Conservation (phyloP, 1,140 invertebrate genomes). For the Pissodes strobi region DNA sequence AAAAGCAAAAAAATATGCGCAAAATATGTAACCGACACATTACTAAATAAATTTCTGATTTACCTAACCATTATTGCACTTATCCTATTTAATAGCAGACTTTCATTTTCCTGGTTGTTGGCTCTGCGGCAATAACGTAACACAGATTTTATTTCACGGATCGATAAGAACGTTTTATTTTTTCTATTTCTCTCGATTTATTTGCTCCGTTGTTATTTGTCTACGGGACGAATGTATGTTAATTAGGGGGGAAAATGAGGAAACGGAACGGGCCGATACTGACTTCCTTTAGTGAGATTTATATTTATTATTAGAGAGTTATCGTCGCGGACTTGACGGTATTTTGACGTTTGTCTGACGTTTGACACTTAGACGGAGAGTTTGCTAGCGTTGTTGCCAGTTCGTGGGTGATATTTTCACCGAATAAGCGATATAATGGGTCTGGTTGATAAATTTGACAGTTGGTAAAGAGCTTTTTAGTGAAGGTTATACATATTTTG, state of each 20-base stretch:
- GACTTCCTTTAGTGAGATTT: constrained; percentile 2
- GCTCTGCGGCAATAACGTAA: constrained; percentile 4
- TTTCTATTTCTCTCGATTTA: not conserved
- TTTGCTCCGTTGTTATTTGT: not conserved
- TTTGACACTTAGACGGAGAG: too few species aligned
- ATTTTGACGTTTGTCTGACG: too few species aligned
- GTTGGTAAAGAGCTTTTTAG: not conserved
- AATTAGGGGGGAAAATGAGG: constrained; percentile 8
- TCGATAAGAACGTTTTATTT: constrained; percentile 15
- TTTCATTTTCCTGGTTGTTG: constrained; percentile 30
- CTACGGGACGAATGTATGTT: not conserved
- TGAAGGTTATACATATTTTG: too few species aligned
- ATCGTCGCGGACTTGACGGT: too few species aligned
- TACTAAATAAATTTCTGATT: constrained; percentile 6
- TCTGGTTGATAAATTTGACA: not conserved
- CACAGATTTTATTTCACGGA: constrained; percentile 29
- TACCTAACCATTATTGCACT: constrained; percentile 21
- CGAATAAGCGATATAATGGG: not conserved
- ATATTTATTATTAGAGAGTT: not conserved
- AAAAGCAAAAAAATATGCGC: not conserved
- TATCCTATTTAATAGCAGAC: constrained; percentile 15
- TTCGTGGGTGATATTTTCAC: too few species aligned
- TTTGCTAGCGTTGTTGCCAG: too few species aligned
- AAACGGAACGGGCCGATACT: constrained; percentile 5
- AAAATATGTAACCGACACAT: constrained; percentile 2